A percentile compares a stretch with the other conserved stretches of the same genome.
phyloP scores from a whole-genome alignment of 2,113 vertebrate genomes.

The Irena cyanogastra region DNA sequence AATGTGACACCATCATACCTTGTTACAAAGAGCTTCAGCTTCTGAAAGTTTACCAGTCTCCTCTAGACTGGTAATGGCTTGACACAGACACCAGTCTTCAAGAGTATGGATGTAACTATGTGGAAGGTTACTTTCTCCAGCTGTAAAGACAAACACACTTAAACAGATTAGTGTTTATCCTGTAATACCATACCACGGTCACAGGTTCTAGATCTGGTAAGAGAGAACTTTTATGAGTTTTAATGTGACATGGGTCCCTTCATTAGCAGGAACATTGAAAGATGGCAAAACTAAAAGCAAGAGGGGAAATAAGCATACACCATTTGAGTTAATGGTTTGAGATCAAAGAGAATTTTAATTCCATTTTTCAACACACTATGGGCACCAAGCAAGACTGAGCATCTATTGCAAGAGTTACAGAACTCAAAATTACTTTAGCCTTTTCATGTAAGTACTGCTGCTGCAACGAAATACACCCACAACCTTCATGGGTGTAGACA shows the following conservation, averaged over 20 bases:
- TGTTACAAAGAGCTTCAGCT: conserved; percentile 87
- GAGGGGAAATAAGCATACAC: background rate
- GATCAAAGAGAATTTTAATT: background rate
- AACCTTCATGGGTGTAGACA: background rate
- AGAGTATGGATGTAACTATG: conserved; percentile 72
- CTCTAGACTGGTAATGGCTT: conserved; percentile 82
- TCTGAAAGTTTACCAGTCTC: conserved; percentile 78
- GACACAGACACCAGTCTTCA: conserved; percentile 87
- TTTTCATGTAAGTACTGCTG: background rate
- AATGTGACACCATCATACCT: conserved; percentile 71
- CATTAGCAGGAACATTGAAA: background rate
- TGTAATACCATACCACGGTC: background rate
- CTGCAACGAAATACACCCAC: background rate
- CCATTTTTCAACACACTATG: background rate
- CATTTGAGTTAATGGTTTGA: background rate
- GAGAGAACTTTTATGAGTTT: background rate
- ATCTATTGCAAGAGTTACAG: background rate
- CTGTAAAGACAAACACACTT: conserved; percentile 63
- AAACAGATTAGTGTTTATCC: background rate
- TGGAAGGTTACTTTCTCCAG: conserved; percentile 72
- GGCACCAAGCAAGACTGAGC: background rate
- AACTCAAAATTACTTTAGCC: background rate
- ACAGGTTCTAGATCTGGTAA: background rate
- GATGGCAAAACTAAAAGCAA: background rate
- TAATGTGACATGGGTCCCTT: background rate